Evolutionary conservation across 2,797 vertebrate genomes (phyloP), one percentile per base, ranked within the genome.

Genomic region (Champsocephalus gunnari): DNA sequence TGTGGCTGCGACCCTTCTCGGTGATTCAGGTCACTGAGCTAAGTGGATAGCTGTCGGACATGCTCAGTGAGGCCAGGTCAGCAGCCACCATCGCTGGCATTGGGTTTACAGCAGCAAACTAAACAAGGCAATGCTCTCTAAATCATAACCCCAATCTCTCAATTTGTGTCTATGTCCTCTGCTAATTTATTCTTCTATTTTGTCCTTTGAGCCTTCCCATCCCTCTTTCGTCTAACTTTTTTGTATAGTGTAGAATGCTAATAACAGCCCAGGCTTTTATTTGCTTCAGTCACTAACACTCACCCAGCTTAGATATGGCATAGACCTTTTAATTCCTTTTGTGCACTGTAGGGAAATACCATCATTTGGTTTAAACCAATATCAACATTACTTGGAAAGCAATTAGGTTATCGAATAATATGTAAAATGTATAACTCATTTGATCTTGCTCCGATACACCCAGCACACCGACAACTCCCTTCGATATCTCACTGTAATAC

Each of bases 41-140:
- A 88, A 87, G 84, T 71, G 76, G 76, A 77, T 12, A 65, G 65
- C 85, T 92, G 85, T 87, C 77, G 66, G 89, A 89, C 61, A 79
- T 59, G 76, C 76, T 83, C 51, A 34, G 55, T 12, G 54, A 77
- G 51, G 71, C 62, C 77, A 79, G 62, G 2, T 12, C 43, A 78
- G 70, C 70, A 55, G 66, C 59, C n/a, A 21, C 60, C 53, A 55
- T 74, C 2, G 12, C 75, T 73, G 63, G 38, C 58, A 70, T 59
- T 50, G 17, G 57, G 61, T n/a, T 45, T 38, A 38, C 34, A 38
- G 38, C 59, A 9, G 70, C 5, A 62, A 75, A 24, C 47, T 49
- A 70, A 84, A 68, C 53, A 76, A 62, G 58, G 54, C 61, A 65
- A 12, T 60, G 45, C 70, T 67, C 68, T 66, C 56, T 24, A 66